Conservation (phyloP, 2,797 vertebrate genomes). For the Otolemur crassicaudatus region DNA sequence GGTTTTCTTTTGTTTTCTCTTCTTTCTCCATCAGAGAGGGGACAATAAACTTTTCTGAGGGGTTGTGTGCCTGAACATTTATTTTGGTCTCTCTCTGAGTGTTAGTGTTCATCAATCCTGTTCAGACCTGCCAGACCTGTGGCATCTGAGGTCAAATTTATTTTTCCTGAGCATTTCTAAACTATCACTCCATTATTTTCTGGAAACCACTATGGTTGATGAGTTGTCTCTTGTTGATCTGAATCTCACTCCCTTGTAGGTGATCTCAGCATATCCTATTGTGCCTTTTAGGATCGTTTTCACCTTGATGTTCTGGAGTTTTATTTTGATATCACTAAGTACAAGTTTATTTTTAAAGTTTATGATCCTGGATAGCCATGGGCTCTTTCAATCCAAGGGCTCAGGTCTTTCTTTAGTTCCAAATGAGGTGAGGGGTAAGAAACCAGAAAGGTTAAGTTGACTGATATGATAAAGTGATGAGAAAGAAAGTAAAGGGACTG, state of each 20-base stretch:
- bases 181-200: neutral
- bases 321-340: neutral
- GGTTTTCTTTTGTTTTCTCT: neutral
- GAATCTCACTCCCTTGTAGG: neutral
- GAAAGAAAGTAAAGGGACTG: neutral
- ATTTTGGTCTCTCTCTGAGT: conserved; percentile 1
- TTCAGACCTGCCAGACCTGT: no score
- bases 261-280: neutral
- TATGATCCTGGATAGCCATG: neutral
- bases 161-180: conserved; percentile 40
- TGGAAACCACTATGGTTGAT: neutral
- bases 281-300: neutral
- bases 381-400: neutral
- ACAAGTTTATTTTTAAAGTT: conserved; percentile 1
- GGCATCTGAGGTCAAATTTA: neutral
- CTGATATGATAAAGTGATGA: neutral
- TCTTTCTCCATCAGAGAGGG: neutral
- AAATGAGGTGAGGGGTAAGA: neutral
- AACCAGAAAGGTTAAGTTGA: neutral
- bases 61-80: neutral
- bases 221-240: neutral
- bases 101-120: neutral
- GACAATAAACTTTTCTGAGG: neutral
- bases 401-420: neutral
- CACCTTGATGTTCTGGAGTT: neutral